Percentiles rank a stretch among this genome's conserved stretches.
Evolutionary conservation across 1,140 invertebrate genomes (phyloP).

Genomic region (Drosophila arawakana): DNA sequence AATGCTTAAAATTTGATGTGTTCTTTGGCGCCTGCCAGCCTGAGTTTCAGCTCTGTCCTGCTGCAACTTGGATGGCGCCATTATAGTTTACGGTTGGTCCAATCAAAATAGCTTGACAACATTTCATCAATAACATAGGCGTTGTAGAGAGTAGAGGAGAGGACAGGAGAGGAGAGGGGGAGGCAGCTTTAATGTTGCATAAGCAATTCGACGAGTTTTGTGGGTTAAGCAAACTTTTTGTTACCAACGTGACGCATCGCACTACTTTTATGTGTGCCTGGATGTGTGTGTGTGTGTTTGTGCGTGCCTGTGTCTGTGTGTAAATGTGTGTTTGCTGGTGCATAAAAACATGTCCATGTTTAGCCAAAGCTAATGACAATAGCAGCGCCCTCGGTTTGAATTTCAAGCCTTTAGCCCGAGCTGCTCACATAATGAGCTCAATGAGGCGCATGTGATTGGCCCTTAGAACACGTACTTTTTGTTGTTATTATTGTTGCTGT

Average conservation of each 20-base stretch:
- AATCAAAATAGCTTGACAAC: constrained; percentile 65
- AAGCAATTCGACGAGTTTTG: constrained; percentile 43
- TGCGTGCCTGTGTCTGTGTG: too few relatives aligned
- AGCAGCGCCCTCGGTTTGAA: constrained; percentile 27
- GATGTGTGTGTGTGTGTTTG: too few relatives aligned
- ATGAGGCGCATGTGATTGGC: constrained; percentile 72
- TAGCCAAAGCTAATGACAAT: constrained; percentile 47
- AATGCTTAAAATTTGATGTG: constrained; percentile 70
- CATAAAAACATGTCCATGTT: constrained; percentile 16
- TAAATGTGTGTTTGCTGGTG: background rate
- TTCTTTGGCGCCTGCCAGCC: constrained; percentile 58
- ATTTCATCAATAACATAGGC: constrained; percentile 71
- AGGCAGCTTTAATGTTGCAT: constrained; percentile 63
- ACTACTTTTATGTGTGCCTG: constrained; percentile 35
- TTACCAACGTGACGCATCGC: constrained; percentile 21
- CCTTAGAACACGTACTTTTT: constrained; percentile 60
- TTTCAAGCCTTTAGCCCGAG: constrained; percentile 48
- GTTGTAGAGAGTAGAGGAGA: background rate
- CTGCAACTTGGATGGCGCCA: constrained; percentile 20
- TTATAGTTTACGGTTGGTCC: constrained; percentile 48
- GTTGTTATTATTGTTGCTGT: constrained; percentile 5
- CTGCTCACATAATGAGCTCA: constrained; percentile 71
- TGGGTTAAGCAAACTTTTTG: constrained; percentile 46
- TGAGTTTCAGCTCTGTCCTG: constrained; percentile 42
- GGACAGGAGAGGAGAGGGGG: background rate